These are phyloP conservation scores for Gobius niger DNA, from an alignment of 2,113 vertebrate species.

Conservation along the genomic window DNA sequence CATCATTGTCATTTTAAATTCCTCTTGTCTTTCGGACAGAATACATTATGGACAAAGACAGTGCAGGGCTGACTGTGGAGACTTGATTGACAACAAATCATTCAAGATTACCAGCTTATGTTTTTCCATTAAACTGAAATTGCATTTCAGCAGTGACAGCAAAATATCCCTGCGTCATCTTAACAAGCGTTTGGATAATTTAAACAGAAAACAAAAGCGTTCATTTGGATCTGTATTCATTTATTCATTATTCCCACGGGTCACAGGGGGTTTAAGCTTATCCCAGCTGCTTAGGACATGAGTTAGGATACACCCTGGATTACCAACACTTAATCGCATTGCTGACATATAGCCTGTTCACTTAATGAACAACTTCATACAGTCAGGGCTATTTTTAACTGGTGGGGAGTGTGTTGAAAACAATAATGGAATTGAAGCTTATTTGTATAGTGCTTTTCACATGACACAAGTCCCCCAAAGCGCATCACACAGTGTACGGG, in stretches of 20 bases:
- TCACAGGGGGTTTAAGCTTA: constrained; percentile 5
- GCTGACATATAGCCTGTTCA: constrained; percentile 8
- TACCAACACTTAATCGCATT: constrained; percentile 7
- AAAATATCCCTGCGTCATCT: neutral
- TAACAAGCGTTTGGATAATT: neutral
- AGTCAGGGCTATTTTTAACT: neutral
- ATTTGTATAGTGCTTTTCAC: too few species aligned
- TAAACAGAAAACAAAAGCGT: neutral
- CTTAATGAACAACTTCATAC: neutral
- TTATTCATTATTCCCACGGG: constrained; percentile 3
- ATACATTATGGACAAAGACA: too few species aligned
- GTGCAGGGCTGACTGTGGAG: too few species aligned
- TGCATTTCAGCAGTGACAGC: neutral
- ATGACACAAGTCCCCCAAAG: too few species aligned
- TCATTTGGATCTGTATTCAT: neutral
- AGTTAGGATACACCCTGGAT: constrained; percentile 7
- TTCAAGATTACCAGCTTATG: neutral
- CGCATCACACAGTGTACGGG: too few species aligned
- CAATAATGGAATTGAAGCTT: neutral
- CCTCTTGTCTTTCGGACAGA: too few species aligned
- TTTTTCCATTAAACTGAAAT: neutral
- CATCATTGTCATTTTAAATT: neutral
- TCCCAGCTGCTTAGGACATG: constrained; percentile 6
- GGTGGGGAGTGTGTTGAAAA: neutral
- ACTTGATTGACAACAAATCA: too few species aligned